A percentile compares a stretch with the other conserved stretches of the same genome.
Conservation (phyloP, 2,888 invertebrate species). For the Stenolophus ochropezus region DNA sequence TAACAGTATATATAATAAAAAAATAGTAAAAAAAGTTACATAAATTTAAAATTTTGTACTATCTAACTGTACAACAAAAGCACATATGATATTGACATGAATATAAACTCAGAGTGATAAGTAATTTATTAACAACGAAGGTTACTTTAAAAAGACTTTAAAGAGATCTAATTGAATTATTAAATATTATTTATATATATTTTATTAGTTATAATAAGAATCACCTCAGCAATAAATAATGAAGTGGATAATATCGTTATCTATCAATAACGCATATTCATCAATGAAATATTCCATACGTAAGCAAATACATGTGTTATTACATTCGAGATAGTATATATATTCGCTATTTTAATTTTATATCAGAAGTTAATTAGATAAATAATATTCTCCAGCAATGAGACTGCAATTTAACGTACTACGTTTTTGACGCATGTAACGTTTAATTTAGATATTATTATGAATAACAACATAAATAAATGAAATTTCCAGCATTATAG, state of each 20-base stretch:
- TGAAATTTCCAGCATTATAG: not conserved
- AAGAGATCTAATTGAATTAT: too few relatives aligned
- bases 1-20: constrained; percentile 14
- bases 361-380: constrained; percentile 1
- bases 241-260: not conserved
- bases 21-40: not conserved
- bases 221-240: not conserved
- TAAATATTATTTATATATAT: too few relatives aligned
- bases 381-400: constrained; percentile 28
- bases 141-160: too few relatives aligned
- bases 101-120: not conserved
- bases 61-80: not conserved
- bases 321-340: not conserved
- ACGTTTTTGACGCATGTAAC: not conserved
- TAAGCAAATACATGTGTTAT: constrained; percentile 12
- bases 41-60: constrained; percentile 8
- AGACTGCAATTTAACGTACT: constrained; percentile 34
- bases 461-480: not conserved
- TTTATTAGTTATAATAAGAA: constrained; percentile 15
- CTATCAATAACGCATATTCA: constrained; percentile 5
- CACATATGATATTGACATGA: too few relatives aligned
- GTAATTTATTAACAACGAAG: not conserved
- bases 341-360: not conserved
- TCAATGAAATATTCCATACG: constrained; percentile 13
- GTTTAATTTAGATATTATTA: not conserved